Percentiles rank a stretch among this genome's conserved stretches.
These are phyloP conservation scores for Halesus radiatus DNA, from an alignment of 1,140 invertebrate genomes.

Conservation along the genomic window DNA sequence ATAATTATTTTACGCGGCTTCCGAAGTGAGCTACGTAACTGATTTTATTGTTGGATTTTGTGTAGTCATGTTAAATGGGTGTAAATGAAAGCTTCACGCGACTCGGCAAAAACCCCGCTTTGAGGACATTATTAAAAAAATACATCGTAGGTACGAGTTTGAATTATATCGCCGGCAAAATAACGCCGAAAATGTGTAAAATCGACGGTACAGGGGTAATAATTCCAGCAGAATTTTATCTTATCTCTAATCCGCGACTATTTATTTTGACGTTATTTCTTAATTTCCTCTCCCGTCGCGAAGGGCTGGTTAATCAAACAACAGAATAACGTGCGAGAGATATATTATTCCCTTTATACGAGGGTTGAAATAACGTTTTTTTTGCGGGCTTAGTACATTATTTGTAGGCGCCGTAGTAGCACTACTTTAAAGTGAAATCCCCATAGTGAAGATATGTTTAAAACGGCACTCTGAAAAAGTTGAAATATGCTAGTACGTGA, in stretches of 20 bases:
- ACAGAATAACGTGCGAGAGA: slow-evolving; percentile 21
- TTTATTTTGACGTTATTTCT: slow-evolving; percentile 36
- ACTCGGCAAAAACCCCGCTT: neutral
- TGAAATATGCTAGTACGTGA: slow-evolving; percentile 30
- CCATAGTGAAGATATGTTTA: slow-evolving; percentile 33
- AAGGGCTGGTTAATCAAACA: slow-evolving; percentile 31
- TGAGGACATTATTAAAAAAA: neutral
- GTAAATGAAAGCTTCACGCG: slow-evolving; percentile 10
- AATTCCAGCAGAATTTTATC: slow-evolving; percentile 14
- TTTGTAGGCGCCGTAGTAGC: neutral
- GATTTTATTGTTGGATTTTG: slow-evolving; percentile 17
- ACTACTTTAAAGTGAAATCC: slow-evolving; percentile 37
- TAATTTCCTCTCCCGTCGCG: slow-evolving; percentile 33
- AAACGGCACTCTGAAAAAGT: slow-evolving; percentile 37
- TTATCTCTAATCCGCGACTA: slow-evolving; percentile 19
- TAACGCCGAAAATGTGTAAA: neutral
- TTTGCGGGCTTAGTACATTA: slow-evolving; percentile 27
- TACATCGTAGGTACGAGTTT: too few species aligned
- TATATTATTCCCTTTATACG: slow-evolving; percentile 35
- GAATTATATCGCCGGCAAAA: neutral
- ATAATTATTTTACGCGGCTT: neutral
- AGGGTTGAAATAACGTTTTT: slow-evolving; percentile 12
- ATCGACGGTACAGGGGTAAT: neutral
- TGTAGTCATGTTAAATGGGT: slow-evolving; percentile 19
- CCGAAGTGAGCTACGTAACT: slow-evolving; percentile 11